phyloP scores from a whole-genome alignment of 1,140 invertebrate genomes.

The Ectropis grisescens region DNA sequence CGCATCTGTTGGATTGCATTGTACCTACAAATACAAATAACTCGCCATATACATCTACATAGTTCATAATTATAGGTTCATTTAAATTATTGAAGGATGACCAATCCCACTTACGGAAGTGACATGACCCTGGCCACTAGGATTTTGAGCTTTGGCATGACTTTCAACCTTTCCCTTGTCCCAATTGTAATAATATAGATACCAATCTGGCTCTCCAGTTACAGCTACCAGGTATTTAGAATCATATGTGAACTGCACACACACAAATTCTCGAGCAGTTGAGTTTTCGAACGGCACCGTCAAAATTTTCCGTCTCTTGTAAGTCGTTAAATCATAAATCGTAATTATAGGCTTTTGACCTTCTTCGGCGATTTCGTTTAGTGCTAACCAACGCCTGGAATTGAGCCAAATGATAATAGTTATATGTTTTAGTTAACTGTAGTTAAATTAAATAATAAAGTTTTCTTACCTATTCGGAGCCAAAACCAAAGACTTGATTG shows the following conservation, averaged over 20 bases:
- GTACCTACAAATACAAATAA: conserved; percentile 31
- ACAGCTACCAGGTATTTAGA: conserved; percentile 83
- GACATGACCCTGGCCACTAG: conserved; percentile 70
- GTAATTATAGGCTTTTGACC: conserved; percentile 72
- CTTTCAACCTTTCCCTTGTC: conserved; percentile 88
- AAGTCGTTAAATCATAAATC: conserved; percentile 75
- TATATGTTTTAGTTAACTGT: too few relatives aligned
- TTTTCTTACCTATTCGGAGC: conserved; percentile 75
- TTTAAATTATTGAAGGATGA: conserved; percentile 1
- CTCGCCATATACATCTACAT: not conserved
- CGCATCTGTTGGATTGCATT: conserved; percentile 81
- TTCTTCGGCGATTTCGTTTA: conserved; percentile 61
- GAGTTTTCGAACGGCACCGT: conserved; percentile 71
- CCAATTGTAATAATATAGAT: conserved; percentile 85
- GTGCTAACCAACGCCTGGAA: conserved; percentile 70
- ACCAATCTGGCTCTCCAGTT: conserved; percentile 84
- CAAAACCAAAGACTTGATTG: conserved; percentile 70
- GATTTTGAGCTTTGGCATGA: conserved; percentile 77
- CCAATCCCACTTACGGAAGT: conserved; percentile 55
- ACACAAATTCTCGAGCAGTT: conserved; percentile 74
- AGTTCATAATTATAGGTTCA: not conserved
- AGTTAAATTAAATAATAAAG: too few relatives aligned
- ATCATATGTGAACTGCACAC: conserved; percentile 83
- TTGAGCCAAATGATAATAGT: too few relatives aligned
- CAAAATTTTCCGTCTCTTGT: conserved; percentile 74